Evolutionary conservation across 2,113 vertebrate species (phyloP).

Genomic region (Cyprinus carpio): DNA sequence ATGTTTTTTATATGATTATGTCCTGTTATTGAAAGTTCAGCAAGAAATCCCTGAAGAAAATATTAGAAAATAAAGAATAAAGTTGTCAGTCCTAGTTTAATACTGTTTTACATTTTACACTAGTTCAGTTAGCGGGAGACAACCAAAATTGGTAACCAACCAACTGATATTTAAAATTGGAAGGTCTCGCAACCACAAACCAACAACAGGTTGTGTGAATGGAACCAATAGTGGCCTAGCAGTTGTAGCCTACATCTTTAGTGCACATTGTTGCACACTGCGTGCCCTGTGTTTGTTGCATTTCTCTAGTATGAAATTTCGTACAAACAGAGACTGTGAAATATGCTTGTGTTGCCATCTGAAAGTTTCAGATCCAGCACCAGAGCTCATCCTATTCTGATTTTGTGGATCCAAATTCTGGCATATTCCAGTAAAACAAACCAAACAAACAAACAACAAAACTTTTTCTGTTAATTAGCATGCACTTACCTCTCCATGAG

Average conservation of each 20-base stretch:
- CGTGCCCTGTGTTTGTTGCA: neutral
- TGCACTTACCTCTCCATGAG: neutral
- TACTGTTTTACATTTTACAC: neutral
- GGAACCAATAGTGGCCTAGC: neutral
- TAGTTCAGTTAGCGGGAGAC: neutral
- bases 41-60: neutral
- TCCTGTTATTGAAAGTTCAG: neutral
- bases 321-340: no score
- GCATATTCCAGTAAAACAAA: neutral
- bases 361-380: neutral
- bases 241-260: neutral
- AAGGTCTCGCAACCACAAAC: neutral
- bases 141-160: neutral
- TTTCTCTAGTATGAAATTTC: neutral
- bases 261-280: no score
- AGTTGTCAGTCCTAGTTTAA: neutral
- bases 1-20: neutral
- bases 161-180: neutral
- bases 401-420: neutral
- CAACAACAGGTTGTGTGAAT: neutral
- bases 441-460: no score
- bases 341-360: no score
- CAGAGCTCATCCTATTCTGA: neutral
- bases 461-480: no score
- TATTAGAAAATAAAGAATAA: neutral